Percentiles rank a stretch among this genome's conserved stretches.
Evolutionary conservation across 2,888 invertebrate genomes (phyloP).

Genomic region (Bembecia ichneumoniformis): DNA sequence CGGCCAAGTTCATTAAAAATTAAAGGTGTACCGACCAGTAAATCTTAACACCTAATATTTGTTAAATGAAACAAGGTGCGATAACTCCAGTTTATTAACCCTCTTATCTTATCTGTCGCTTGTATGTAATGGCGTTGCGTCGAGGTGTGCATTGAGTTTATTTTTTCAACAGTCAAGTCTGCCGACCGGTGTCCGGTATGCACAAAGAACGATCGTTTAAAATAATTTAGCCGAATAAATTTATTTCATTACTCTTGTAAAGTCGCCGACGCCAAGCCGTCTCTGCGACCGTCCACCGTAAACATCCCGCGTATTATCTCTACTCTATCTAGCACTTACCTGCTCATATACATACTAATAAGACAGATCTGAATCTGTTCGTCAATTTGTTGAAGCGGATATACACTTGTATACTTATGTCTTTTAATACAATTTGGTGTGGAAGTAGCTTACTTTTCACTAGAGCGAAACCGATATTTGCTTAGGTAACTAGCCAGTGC

Average conservation of each 20-base stretch:
- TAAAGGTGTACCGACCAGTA: no score
- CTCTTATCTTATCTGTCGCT: background rate
- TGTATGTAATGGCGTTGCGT: no score
- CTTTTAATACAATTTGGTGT: no score
- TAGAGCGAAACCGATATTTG: no score
- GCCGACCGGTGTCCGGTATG: background rate
- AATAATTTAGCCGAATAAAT: slow-evolving; percentile 31
- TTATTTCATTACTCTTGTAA: slow-evolving; percentile 14
- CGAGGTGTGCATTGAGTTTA: no score
- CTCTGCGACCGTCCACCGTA: slow-evolving; percentile 24
- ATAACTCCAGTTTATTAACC: background rate
- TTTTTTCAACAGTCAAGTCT: no score
- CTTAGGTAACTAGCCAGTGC: no score
- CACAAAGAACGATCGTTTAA: slow-evolving; percentile 22
- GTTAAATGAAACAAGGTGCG: background rate
- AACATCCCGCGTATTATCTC: slow-evolving; percentile 19
- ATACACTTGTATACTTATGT: no score
- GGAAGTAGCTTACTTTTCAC: no score
- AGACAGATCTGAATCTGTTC: background rate
- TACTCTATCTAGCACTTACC: slow-evolving; percentile 10
- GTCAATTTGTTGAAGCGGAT: no score
- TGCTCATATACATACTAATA: background rate
- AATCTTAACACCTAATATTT: no score
- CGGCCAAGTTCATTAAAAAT: no score
- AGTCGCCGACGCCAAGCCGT: slow-evolving; percentile 44